These are phyloP conservation scores for Brachyopa scutellaris DNA, from an alignment of 2,888 invertebrate genomes.

Conservation along the genomic window DNA sequence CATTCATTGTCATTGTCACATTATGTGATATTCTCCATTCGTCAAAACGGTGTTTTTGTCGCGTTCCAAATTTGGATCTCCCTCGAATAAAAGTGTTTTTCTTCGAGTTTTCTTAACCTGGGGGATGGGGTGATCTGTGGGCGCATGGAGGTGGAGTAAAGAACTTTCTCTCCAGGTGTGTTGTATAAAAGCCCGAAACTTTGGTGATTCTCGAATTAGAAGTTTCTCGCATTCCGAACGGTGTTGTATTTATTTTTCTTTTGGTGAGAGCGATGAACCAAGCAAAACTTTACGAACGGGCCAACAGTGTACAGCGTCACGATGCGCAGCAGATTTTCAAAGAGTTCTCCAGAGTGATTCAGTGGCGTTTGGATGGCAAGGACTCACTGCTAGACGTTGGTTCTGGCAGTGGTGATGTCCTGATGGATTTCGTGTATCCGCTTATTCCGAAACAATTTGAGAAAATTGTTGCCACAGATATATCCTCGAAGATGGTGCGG, in stretches of 20 bases:
- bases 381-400: conserved; percentile 87
- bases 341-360: conserved; percentile 84
- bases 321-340: conserved; percentile 86
- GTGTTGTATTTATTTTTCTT: conserved; percentile 3
- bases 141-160: neutral
- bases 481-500: conserved; percentile 88
- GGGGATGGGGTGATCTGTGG: conserved; percentile 11
- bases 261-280: conserved; percentile 82
- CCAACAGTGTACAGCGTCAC: conserved; percentile 86
- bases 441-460: conserved; percentile 84
- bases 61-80: conserved; percentile 60
- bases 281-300: conserved; percentile 86
- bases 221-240: conserved; percentile 33
- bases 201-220: conserved; percentile 34
- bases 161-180: conserved; percentile 11
- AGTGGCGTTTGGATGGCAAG: conserved; percentile 83
- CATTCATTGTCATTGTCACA: conserved; percentile 20
- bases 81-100: neutral
- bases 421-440: conserved; percentile 85
- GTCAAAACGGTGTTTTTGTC: conserved; percentile 13
- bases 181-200: conserved; percentile 58
- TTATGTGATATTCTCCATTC: neutral
- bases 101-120: neutral
- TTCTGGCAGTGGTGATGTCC: conserved; percentile 88
- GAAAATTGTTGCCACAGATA: conserved; percentile 86